phyloP scores from a whole-genome alignment of 1,140 invertebrate species.

The Sinonovacula constricta region DNA sequence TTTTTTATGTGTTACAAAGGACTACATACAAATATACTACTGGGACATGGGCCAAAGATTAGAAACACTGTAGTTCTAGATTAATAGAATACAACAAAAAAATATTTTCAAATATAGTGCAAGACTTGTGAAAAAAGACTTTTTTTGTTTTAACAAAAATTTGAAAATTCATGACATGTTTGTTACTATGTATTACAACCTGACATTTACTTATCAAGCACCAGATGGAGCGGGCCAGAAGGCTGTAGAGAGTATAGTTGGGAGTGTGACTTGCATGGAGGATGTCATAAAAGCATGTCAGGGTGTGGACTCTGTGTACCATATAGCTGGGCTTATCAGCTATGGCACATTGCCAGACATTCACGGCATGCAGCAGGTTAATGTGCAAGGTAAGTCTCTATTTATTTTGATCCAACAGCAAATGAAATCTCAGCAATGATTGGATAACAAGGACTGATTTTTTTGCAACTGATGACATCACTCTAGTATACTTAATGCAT shows the following conservation, averaged over 20 bases:
- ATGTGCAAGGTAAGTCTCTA: slow-evolving; percentile 81
- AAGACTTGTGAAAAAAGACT: background rate
- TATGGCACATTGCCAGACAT: slow-evolving; percentile 82
- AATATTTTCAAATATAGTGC: background rate
- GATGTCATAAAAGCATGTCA: slow-evolving; percentile 73
- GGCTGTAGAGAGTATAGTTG: slow-evolving; percentile 46
- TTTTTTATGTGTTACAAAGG: too few relatives aligned
- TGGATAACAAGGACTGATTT: too few relatives aligned
- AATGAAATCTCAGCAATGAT: too few relatives aligned
- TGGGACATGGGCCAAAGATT: background rate
- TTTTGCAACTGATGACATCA: too few relatives aligned
- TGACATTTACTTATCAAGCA: background rate
- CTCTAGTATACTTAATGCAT: too few relatives aligned
- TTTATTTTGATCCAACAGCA: too few relatives aligned
- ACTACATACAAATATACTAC: too few relatives aligned
- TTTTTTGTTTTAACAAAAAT: too few relatives aligned
- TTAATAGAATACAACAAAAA: background rate
- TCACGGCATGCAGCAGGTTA: slow-evolving; percentile 81
- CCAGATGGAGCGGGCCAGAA: slow-evolving; percentile 54
- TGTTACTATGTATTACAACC: background rate
- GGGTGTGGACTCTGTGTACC: slow-evolving; percentile 83
- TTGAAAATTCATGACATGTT: too few relatives aligned
- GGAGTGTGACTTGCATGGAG: slow-evolving; percentile 78
- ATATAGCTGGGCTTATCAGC: slow-evolving; percentile 83
- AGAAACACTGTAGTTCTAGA: background rate